A percentile compares a stretch with the other conserved stretches of the same genome.
Conservation (phyloP, 2,113 vertebrate genomes). For the Sitta europaea region DNA sequence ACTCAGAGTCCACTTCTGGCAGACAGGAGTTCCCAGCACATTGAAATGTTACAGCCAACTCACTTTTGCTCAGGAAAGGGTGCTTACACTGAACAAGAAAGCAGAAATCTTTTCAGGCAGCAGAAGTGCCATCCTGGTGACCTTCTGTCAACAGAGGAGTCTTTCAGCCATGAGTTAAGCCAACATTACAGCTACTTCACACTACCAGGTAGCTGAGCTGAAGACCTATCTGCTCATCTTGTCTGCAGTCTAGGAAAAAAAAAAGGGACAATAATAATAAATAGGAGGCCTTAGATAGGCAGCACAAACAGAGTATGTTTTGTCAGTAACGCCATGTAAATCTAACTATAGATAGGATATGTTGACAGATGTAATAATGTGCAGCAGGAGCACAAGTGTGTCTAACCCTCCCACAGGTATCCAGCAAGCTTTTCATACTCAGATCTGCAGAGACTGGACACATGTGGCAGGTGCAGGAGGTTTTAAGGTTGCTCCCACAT, state of each 20-base stretch:
- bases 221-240: not conserved
- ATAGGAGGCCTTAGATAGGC: not conserved
- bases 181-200: not conserved
- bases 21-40: not conserved
- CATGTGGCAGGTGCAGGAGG: not conserved
- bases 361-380: not conserved
- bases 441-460: not conserved
- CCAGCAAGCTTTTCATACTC: not conserved
- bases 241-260: not conserved
- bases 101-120: not conserved
- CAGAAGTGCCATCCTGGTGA: not conserved
- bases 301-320: conserved; percentile 12
- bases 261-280: not conserved
- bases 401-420: conserved; percentile 17
- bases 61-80: not conserved
- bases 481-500: not conserved
- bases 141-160: conserved; percentile 36
- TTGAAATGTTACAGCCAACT: not conserved
- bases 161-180: conserved; percentile 19
- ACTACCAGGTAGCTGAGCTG: not conserved
- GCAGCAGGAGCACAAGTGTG: not conserved
- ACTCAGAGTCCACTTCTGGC: not conserved
- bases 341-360: not conserved
- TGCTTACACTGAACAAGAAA: not conserved
- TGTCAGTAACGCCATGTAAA: conserved; percentile 21